Evolutionary conservation across 2,888 invertebrate genomes (phyloP).

Genomic region (Drosophila leonis): DNA sequence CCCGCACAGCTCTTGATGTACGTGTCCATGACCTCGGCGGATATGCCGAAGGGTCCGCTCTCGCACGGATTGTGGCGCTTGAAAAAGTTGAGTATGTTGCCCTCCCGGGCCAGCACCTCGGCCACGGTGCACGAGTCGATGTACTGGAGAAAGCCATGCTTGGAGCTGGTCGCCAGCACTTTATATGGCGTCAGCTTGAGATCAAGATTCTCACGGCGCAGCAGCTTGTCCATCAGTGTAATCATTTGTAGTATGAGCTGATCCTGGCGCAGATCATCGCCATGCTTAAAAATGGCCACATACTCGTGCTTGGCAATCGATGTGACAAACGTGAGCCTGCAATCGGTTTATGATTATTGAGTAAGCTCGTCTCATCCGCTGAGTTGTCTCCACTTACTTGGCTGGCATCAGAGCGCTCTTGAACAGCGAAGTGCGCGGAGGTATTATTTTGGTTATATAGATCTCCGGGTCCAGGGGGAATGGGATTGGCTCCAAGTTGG

Average conservation of each 20-base stretch:
- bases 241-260: slow-evolving; percentile 99
- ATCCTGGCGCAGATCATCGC: slow-evolving; percentile 98
- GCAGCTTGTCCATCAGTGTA: slow-evolving; percentile 97
- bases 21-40: slow-evolving; percentile 98
- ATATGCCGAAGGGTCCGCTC: slow-evolving; percentile 94
- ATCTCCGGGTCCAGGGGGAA: slow-evolving; percentile 97
- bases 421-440: slow-evolving; percentile 96
- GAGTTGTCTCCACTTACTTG: slow-evolving; percentile 82
- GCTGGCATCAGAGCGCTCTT: slow-evolving; percentile 99
- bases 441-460: slow-evolving; percentile 93
- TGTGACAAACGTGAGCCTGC: slow-evolving; percentile 93
- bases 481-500: slow-evolving; percentile 95
- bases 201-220: slow-evolving; percentile 97
- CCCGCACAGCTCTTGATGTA: slow-evolving; percentile 98
- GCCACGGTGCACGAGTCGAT: slow-evolving; percentile 97
- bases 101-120: slow-evolving; percentile 94
- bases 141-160: slow-evolving; percentile 98
- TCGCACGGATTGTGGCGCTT: slow-evolving; percentile 95
- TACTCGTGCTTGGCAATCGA: slow-evolving; percentile 90
- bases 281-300: slow-evolving; percentile 98
- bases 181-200: slow-evolving; percentile 97
- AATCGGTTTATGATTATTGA: background rate
- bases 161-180: slow-evolving; percentile 97
- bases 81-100: slow-evolving; percentile 97
- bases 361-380: background rate